Conservation (phyloP, 2,888 invertebrate species). For the Drosophila tripunctata region DNA sequence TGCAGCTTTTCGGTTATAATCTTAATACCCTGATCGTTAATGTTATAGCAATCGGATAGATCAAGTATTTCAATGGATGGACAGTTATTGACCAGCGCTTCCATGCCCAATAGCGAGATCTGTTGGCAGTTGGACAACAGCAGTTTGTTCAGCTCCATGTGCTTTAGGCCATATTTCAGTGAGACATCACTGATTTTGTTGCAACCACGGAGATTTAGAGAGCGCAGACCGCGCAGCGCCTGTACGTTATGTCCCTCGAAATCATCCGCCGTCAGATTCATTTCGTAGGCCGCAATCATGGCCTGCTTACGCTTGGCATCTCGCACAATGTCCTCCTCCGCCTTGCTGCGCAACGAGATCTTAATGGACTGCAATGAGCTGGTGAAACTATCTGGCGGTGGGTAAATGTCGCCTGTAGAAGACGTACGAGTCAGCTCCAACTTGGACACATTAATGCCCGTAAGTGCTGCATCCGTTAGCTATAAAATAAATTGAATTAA, state of each 20-base stretch:
- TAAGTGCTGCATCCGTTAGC: constrained; percentile 88
- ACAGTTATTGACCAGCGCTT: constrained; percentile 87
- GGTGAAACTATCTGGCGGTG: constrained; percentile 49
- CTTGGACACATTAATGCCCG: constrained; percentile 85
- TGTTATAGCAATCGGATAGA: constrained; percentile 88
- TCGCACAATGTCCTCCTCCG: constrained; percentile 88
- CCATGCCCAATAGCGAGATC: constrained; percentile 88
- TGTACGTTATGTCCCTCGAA: constrained; percentile 85
- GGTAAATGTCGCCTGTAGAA: constrained; percentile 70
- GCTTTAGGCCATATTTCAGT: constrained; percentile 88
- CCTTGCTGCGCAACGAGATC: constrained; percentile 88
- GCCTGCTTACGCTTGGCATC: constrained; percentile 88
- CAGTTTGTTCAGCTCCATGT: constrained; percentile 87
- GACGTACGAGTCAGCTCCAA: constrained; percentile 47
- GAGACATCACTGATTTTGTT: constrained; percentile 90
- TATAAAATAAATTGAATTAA: constrained; percentile 16
- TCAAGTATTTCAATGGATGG: constrained; percentile 89
- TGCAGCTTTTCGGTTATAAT: constrained; percentile 84
- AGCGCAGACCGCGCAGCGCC: constrained; percentile 85
- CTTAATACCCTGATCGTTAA: constrained; percentile 87
- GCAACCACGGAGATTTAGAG: constrained; percentile 88
- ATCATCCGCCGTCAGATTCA: constrained; percentile 74
- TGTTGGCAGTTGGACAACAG: constrained; percentile 89
- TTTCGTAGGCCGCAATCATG: constrained; percentile 87
- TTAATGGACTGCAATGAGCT: constrained; percentile 70